Conservation (phyloP, 2,113 vertebrate genomes). For the Peromyscus maniculatus region DNA sequence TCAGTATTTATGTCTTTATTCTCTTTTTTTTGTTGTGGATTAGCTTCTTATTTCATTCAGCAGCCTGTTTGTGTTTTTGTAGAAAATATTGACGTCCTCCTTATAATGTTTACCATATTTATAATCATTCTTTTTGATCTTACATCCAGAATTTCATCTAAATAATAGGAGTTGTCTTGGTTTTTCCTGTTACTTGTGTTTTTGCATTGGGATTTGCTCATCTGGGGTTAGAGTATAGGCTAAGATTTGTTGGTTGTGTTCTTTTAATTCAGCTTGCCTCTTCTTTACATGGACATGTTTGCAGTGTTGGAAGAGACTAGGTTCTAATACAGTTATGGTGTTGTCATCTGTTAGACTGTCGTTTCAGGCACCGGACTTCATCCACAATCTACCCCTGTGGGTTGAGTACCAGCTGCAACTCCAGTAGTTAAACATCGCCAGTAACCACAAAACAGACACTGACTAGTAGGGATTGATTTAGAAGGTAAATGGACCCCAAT, state of each 20-base stretch:
- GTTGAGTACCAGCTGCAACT: background rate
- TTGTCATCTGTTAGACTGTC: background rate
- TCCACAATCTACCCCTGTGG: background rate
- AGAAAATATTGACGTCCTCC: background rate
- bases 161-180: background rate
- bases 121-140: background rate
- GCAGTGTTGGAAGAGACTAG: background rate
- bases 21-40: background rate
- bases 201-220: background rate
- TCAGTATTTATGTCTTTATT: background rate
- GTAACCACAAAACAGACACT: background rate
- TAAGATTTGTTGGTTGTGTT: background rate
- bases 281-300: background rate
- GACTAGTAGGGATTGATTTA: no score
- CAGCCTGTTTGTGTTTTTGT: background rate
- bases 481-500: no score
- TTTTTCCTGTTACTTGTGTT: background rate
- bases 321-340: background rate
- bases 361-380: background rate
- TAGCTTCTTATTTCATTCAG: background rate
- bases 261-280: background rate
- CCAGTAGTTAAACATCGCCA: background rate
- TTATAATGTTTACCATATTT: background rate
- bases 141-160: background rate
- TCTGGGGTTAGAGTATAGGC: background rate